These are phyloP conservation scores for Pandemis heparana DNA, from an alignment of 2,888 invertebrate genomes.

Conservation along the genomic window DNA sequence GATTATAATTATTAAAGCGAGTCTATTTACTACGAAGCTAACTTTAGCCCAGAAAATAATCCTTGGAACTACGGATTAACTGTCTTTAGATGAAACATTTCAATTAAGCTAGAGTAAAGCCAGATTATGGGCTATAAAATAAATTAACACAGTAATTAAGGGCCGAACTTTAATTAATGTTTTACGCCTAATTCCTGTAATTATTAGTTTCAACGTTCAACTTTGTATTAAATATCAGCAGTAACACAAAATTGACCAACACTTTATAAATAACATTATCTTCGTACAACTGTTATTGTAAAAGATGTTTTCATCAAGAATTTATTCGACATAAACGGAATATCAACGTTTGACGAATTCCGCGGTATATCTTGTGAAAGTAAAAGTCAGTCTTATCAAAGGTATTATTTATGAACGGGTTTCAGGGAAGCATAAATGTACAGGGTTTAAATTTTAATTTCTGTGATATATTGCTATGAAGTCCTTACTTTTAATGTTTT, in stretches of 20 bases:
- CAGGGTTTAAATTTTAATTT: background rate
- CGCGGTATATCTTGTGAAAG: conserved; percentile 2
- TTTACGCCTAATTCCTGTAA: background rate
- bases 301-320: conserved; percentile 2
- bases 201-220: background rate
- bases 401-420: background rate
- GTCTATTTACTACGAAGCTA: background rate
- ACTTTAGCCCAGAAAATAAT: background rate
- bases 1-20: background rate
- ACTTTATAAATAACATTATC: no score
- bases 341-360: background rate
- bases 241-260: background rate
- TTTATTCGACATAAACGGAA: conserved; percentile 4
- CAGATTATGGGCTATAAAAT: background rate
- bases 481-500: no score
- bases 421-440: conserved; percentile 1
- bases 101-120: background rate
- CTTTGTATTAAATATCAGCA: no score
- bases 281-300: background rate
- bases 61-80: background rate
- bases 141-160: background rate
- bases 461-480: background rate
- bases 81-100: background rate
- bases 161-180: background rate
- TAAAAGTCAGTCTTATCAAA: background rate